A percentile compares a stretch with the other conserved stretches of the same genome.
phyloP scores from a whole-genome alignment of 2,888 invertebrate genomes.

The Eupithecia tripunctaria region DNA sequence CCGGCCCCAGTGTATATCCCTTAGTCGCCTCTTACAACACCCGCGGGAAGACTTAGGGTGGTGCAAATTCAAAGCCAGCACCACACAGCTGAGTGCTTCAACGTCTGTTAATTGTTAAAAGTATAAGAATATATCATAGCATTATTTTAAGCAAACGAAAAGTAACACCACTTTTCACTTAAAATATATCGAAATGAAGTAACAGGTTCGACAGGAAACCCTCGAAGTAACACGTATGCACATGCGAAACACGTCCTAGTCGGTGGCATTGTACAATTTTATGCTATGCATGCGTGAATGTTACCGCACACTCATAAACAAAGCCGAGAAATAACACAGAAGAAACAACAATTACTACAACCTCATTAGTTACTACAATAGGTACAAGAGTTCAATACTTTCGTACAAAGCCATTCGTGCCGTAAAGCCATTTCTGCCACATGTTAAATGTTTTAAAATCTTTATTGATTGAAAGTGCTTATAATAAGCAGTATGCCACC shows the following conservation, averaged over 20 bases:
- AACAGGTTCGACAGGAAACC: conserved; percentile 35
- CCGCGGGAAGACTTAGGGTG: no score
- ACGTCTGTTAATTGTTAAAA: neutral
- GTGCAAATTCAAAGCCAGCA: no score
- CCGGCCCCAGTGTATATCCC: no score
- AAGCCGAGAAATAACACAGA: conserved; percentile 25
- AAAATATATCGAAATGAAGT: neutral
- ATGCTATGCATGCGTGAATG: conserved; percentile 49
- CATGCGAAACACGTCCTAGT: conserved; percentile 49
- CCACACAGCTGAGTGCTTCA: neutral
- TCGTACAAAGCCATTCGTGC: neutral
- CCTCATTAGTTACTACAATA: neutral
- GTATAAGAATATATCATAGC: no score
- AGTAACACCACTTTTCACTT: neutral
- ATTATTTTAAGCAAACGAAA: no score
- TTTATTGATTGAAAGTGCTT: no score
- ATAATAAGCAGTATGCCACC: no score
- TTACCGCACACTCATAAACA: conserved; percentile 51
- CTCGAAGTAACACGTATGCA: conserved; percentile 38
- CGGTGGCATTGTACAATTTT: conserved; percentile 49
- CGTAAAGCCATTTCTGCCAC: neutral
- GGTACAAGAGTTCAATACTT: neutral
- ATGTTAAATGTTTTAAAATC: no score
- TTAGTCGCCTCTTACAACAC: no score
- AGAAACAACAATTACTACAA: conserved; percentile 15